phyloP scores from a whole-genome alignment of 1,140 invertebrate species.

The Caenorhabditis inopinata region DNA sequence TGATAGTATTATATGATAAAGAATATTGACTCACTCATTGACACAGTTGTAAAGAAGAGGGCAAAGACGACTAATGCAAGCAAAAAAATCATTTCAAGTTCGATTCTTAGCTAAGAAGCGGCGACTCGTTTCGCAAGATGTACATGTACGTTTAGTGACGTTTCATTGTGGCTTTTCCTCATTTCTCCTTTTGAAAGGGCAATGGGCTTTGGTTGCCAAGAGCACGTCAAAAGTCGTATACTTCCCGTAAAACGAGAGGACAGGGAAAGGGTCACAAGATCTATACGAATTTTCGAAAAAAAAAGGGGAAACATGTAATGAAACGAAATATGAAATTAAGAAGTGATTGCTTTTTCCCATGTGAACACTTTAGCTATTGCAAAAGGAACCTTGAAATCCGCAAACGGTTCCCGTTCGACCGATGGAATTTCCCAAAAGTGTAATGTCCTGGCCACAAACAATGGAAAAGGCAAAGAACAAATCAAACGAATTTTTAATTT shows the following conservation, averaged over 20 bases:
- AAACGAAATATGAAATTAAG: background rate
- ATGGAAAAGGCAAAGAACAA: too few species aligned
- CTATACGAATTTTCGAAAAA: background rate
- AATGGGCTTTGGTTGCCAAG: slow-evolving; percentile 2
- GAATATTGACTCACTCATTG: background rate
- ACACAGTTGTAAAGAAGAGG: background rate
- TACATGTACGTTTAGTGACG: background rate
- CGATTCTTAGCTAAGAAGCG: background rate
- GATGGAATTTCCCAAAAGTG: too few species aligned
- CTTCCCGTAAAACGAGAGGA: background rate
- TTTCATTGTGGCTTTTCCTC: slow-evolving; percentile 5
- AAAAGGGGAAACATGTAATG: background rate
- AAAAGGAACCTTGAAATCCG: too few species aligned
- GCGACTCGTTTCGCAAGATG: background rate
- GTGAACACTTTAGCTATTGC: too few species aligned
- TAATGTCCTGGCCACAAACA: too few species aligned
- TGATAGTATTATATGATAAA: too few species aligned
- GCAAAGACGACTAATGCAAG: slow-evolving; percentile 2
- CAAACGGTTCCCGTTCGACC: too few species aligned
- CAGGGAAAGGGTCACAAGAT: background rate
- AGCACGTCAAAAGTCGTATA: slow-evolving; percentile 1
- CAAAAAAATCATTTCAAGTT: background rate
- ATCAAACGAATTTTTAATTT: too few species aligned
- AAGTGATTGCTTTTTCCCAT: too few species aligned
- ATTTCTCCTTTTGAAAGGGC: slow-evolving; percentile 24